Percentiles rank a stretch among this genome's conserved stretches.
Evolutionary conservation across 2,797 vertebrate species (phyloP).

Genomic region (Sebastes cheni): DNA sequence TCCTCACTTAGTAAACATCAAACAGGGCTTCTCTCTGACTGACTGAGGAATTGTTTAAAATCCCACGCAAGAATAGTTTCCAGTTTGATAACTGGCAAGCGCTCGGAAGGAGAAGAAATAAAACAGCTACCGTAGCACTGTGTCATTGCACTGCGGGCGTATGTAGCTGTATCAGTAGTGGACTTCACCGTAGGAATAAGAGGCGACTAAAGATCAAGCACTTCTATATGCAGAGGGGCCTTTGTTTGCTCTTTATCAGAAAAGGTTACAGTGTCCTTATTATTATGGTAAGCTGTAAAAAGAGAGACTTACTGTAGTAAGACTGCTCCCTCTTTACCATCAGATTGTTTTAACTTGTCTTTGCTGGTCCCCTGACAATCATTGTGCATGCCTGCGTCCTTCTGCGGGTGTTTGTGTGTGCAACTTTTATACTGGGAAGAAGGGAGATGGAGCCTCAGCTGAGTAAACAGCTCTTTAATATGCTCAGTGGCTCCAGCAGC

Average conservation of each 20-base stretch:
- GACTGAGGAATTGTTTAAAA: constrained; percentile 40
- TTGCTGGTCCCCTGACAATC: constrained; percentile 27
- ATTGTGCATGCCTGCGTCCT: constrained; percentile 8
- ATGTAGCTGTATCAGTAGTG: neutral
- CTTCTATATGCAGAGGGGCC: constrained; percentile 25
- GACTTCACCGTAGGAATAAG: constrained; percentile 34
- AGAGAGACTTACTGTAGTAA: constrained; percentile 43
- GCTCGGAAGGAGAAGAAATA: constrained; percentile 5
- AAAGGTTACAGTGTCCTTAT: constrained; percentile 79
- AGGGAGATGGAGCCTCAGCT: constrained; percentile 78
- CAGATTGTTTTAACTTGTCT: constrained; percentile 64
- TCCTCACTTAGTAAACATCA: constrained; percentile 52
- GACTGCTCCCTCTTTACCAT: constrained; percentile 33
- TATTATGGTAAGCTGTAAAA: constrained; percentile 75
- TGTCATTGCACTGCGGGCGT: constrained; percentile 14
- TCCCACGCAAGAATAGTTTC: constrained; percentile 21
- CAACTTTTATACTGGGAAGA: constrained; percentile 51
- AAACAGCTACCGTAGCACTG: neutral
- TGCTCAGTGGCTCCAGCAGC: constrained; percentile 78
- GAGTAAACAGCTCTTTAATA: constrained; percentile 84
- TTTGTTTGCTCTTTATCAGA: constrained; percentile 59
- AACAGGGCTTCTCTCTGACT: constrained; percentile 28
- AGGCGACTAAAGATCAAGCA: constrained; percentile 53
- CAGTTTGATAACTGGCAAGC: constrained; percentile 36
- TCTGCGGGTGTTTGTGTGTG: constrained; percentile 50